Percentiles rank a stretch among this genome's conserved stretches.
Conservation (phyloP, 1,140 invertebrate genomes). For the Bilobella aurantiaca region DNA sequence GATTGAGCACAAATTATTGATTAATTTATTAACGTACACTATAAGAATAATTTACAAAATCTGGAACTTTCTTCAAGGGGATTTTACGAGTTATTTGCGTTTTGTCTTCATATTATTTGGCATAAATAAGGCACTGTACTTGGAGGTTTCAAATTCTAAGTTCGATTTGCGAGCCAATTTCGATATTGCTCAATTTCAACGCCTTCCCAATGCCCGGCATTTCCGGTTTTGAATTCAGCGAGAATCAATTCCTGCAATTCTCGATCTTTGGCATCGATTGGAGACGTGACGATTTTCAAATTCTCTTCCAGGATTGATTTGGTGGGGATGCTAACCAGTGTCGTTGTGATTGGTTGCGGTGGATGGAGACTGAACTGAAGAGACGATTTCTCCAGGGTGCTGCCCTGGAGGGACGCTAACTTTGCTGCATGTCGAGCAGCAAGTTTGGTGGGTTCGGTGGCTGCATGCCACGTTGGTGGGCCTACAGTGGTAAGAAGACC, state of each 20-base stretch:
- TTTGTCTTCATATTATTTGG: no score
- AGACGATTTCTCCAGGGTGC: slow-evolving; percentile 18
- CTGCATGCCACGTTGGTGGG: slow-evolving; percentile 74
- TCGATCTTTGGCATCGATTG: slow-evolving; percentile 13
- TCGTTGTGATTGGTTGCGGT: slow-evolving; percentile 22
- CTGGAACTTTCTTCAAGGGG: no score
- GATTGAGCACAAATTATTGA: no score
- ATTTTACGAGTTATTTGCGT: no score
- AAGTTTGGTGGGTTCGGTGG: slow-evolving; percentile 53
- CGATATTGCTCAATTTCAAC: slow-evolving; percentile 39
- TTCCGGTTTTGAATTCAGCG: slow-evolving; percentile 12
- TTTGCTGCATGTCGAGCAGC: slow-evolving; percentile 39
- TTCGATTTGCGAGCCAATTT: background rate
- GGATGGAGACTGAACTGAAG: slow-evolving; percentile 23
- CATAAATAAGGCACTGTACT: no score
- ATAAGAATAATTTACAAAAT: no score
- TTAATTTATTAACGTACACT: no score
- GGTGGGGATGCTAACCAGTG: slow-evolving; percentile 30
- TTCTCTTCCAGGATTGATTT: slow-evolving; percentile 28
- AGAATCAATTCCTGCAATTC: slow-evolving; percentile 16
- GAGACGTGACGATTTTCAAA: slow-evolving; percentile 18
- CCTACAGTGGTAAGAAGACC: slow-evolving; percentile 66
- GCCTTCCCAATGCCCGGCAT: slow-evolving; percentile 44
- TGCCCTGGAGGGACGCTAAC: slow-evolving; percentile 37
- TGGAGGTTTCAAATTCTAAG: no score